Evolutionary conservation across 2,113 vertebrate species (phyloP), one percentile per base, ranked within the genome.

Genomic region (Rhadina sibilatrix): DNA sequence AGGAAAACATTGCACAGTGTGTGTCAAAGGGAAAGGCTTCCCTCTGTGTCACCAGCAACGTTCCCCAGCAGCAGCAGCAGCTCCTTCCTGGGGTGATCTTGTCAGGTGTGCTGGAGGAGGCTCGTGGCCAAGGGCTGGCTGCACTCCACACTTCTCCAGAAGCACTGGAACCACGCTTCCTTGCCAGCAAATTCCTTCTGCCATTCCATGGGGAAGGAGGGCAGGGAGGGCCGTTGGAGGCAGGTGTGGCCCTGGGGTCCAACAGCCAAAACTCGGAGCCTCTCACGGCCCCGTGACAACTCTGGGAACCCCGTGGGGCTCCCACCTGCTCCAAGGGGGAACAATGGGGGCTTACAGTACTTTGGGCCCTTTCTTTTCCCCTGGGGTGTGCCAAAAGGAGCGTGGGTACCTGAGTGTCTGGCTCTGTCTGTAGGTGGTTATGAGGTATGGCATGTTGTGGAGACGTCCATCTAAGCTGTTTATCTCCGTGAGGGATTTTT

Each of bases 181-280:
- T 54, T 83, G 78, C 92, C 93, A 94, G 33, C 35, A 66, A 18
- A 83, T 80, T 69, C 61, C 78, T 72, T 2, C 1, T 61, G 37
- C 82, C 78, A 21, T 72, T 35, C 50, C n/a, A 1, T 3, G 61
- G 54, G 83, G 65, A n/a, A 72, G 65, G 40, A 20, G 54, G 40
- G 64, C 23, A 66, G 64, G 78, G 47, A 79, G 86, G 35, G 49
- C 90, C 23, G 30, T 74, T 47, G 2, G 57, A 46, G 64, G 66
- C 93, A 94, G 91, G 42, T 93, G 95, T 60, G 74, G 63, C 79
- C 87, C 87, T 74, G 16, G 79, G 66, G 28, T 81, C 71, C 12
- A 91, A 94, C 54, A 78, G 89, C 52, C 75, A 6, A 4, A 11
- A 19, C 60, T 70, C 35, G 31, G 56, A 75, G 71, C 56, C 60